These are phyloP conservation scores for Brachyrhaphis roseni DNA, from an alignment of 2,797 vertebrate genomes.

Conservation along the genomic window DNA sequence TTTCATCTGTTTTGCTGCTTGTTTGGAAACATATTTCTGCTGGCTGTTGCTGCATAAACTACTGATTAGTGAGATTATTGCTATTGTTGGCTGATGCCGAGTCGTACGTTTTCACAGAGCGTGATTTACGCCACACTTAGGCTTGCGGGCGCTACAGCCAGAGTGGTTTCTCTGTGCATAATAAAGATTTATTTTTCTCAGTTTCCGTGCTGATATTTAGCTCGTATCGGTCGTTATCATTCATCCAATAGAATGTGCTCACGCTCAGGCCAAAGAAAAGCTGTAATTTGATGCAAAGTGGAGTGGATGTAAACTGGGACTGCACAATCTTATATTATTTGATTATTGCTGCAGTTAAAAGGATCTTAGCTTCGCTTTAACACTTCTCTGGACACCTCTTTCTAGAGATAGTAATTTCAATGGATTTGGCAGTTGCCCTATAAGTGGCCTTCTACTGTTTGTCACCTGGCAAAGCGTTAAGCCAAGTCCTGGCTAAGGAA, in stretches of 20 bases:
- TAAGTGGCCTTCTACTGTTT: conserved; percentile 56
- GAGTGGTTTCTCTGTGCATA: conserved; percentile 59
- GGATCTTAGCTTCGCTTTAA: conserved; percentile 72
- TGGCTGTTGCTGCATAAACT: conserved; percentile 63
- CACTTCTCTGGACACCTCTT: conserved; percentile 71
- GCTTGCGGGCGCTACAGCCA: conserved; percentile 44
- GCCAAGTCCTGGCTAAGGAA: conserved; percentile 57
- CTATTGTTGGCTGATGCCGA: conserved; percentile 72
- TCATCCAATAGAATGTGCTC: conserved; percentile 71
- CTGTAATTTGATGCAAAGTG: conserved; percentile 71
- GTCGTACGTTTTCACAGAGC: conserved; percentile 65
- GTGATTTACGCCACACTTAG: conserved; percentile 82
- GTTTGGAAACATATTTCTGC: conserved; percentile 36
- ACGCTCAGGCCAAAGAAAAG: conserved; percentile 57
- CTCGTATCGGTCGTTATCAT: conserved; percentile 76
- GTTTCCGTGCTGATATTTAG: conserved; percentile 70
- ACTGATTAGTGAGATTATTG: conserved; percentile 73
- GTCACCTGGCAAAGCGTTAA: conserved; percentile 67
- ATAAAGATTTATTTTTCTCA: conserved; percentile 72
- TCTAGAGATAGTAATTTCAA: conserved; percentile 50
- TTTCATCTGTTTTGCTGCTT: conserved; percentile 39
- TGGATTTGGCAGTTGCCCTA: conserved; percentile 55
- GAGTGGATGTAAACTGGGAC: conserved; percentile 40
- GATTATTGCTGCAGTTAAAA: conserved; percentile 82
- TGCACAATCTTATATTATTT: conserved; percentile 79